phyloP scores from a whole-genome alignment of 2,888 invertebrate species.

The Calephelis perditalis region DNA sequence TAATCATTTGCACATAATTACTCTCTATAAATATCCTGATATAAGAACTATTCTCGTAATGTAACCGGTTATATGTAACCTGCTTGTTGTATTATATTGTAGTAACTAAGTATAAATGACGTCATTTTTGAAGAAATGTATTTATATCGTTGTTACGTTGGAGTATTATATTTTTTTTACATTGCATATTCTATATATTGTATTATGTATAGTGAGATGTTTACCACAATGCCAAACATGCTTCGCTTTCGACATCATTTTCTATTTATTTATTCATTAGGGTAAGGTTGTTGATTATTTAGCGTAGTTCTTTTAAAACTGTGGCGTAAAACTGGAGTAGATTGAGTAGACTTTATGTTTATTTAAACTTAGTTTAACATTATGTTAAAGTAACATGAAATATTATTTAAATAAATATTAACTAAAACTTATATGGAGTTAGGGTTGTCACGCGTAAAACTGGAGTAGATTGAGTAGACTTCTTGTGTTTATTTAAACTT shows the following conservation, averaged over 20 bases:
- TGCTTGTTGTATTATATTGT: background rate
- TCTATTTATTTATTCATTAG: conserved; percentile 19
- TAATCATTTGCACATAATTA: too few species aligned
- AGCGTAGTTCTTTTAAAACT: conserved; percentile 12
- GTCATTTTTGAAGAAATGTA: conserved; percentile 15
- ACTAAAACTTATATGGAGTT: too few species aligned
- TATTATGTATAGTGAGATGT: conserved; percentile 4
- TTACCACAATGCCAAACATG: conserved; percentile 11
- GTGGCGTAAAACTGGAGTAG: conserved; percentile 3
- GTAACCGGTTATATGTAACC: too few species aligned
- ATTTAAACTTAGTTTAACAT: too few species aligned
- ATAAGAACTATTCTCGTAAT: too few species aligned
- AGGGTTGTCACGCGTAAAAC: too few species aligned
- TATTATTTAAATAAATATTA: too few species aligned
- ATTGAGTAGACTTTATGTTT: too few species aligned
- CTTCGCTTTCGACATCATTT: conserved; percentile 4
- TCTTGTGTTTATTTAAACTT: too few species aligned
- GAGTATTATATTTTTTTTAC: conserved; percentile 14
- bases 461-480: too few species aligned
- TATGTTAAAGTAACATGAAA: too few species aligned
- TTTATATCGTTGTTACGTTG: conserved; percentile 17
- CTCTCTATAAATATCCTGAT: too few species aligned
- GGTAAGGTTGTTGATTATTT: conserved; percentile 15
- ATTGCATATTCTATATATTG: conserved; percentile 10
- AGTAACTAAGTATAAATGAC: conserved; percentile 11